phyloP scores from a whole-genome alignment of 2,113 vertebrate species.

The Phasianus colchicus region DNA sequence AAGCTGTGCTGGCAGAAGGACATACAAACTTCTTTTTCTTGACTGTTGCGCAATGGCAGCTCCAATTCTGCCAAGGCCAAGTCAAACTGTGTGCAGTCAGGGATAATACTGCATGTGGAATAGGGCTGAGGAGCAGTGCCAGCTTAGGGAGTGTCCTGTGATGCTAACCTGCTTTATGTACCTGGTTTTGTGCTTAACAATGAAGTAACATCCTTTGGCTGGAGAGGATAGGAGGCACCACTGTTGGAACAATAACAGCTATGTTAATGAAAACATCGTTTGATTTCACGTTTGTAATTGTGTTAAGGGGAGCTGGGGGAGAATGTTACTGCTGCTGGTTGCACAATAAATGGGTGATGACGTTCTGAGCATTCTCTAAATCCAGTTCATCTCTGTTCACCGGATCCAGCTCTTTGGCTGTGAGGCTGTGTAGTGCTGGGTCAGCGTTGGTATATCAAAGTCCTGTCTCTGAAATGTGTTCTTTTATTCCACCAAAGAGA shows the following conservation, averaged over 20 bases:
- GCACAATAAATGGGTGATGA: conserved; percentile 57
- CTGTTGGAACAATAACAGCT: neutral
- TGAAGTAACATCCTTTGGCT: neutral
- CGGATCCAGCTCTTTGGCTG: neutral
- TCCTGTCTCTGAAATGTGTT: too few species aligned
- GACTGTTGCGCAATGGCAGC: too few species aligned
- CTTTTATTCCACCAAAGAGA: neutral
- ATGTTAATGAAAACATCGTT: neutral
- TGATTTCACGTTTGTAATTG: neutral
- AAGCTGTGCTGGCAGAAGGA: neutral
- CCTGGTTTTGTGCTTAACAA: neutral
- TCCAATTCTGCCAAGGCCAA: neutral
- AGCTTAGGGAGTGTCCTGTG: neutral
- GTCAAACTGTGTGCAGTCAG: neutral
- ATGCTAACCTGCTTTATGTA: neutral
- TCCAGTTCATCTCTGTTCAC: accelerated
- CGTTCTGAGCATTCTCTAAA: neutral
- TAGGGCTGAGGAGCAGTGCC: neutral
- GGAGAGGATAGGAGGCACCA: accelerated
- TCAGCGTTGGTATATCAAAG: accelerated
- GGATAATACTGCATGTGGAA: neutral
- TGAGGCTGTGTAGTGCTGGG: accelerated
- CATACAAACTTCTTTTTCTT: neutral
- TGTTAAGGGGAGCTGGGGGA: neutral
- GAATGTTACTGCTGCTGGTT: neutral